phyloP scores from a whole-genome alignment of 2,797 vertebrate genomes.

The Busarellus nigricollis region DNA sequence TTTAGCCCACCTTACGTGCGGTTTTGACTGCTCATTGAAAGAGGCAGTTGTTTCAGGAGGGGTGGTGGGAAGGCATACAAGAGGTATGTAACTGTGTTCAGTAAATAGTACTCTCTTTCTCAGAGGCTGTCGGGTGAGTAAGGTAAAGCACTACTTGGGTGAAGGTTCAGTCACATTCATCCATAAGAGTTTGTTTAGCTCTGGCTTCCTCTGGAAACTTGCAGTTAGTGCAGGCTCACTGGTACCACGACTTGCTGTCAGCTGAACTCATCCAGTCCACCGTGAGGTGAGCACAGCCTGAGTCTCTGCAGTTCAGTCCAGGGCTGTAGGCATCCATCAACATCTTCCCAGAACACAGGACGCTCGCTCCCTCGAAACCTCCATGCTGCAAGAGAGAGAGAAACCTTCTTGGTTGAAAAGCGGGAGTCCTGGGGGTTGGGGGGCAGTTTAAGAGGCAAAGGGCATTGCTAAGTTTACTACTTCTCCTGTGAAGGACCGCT shows the following conservation, averaged over 20 bases:
- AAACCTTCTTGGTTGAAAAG: not conserved
- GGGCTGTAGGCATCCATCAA: not conserved
- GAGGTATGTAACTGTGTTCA: not conserved
- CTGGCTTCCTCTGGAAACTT: not conserved
- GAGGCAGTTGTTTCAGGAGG: rapidly evolving
- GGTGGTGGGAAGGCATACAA: not conserved
- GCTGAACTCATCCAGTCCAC: not conserved
- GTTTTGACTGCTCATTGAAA: not conserved
- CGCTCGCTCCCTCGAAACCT: not conserved
- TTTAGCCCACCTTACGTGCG: not conserved
- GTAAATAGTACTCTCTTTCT: not conserved
- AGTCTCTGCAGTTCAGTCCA: not conserved
- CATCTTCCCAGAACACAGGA: not conserved
- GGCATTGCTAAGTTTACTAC: not conserved
- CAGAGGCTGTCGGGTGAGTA: not conserved
- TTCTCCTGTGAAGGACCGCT: not conserved
- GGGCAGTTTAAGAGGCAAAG: not conserved
- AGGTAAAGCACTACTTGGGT: not conserved
- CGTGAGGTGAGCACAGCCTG: rapidly evolving
- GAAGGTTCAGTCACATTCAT: not conserved
- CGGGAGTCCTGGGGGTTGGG: not conserved
- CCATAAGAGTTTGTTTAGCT: not conserved
- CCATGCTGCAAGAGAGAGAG: not conserved
- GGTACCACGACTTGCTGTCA: not conserved
- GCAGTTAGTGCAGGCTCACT: not conserved